A percentile compares a stretch with the other conserved stretches of the same genome.
These are phyloP conservation scores for Phataginus tetradactyla DNA, from an alignment of 2,797 vertebrate genomes.

Conservation along the genomic window DNA sequence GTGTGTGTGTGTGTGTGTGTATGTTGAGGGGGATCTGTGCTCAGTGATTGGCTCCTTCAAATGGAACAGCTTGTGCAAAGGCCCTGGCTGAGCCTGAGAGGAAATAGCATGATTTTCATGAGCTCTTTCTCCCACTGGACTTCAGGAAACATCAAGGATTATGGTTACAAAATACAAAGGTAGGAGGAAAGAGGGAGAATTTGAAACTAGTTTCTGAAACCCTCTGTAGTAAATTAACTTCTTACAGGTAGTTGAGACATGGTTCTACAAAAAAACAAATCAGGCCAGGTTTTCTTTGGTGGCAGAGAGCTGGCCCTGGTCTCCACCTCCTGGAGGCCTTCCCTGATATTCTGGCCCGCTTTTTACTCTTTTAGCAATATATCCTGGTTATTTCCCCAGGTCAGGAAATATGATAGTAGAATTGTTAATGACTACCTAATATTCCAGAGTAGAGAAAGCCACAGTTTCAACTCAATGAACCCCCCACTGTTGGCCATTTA, in stretches of 20 bases:
- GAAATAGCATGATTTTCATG: neutral
- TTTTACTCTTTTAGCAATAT: neutral
- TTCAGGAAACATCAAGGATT: slow-evolving; percentile 3
- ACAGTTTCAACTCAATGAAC: neutral
- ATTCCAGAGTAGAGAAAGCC: neutral
- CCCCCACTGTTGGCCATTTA: neutral
- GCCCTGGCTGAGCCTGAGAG: neutral
- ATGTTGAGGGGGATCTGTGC: neutral
- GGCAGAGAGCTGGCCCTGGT: neutral
- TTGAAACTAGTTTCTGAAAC: slow-evolving; percentile 22
- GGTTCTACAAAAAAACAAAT: neutral
- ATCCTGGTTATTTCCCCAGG: neutral
- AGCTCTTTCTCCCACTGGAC: neutral
- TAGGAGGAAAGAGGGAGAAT: neutral
- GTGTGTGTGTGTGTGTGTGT: neutral
- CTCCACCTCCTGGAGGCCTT: slow-evolving; percentile 1
- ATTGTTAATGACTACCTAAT: neutral
- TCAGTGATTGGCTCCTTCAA: neutral
- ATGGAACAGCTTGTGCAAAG: neutral
- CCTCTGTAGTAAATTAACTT: neutral
- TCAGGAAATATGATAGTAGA: neutral
- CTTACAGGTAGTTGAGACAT: neutral
- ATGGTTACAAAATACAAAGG: neutral
- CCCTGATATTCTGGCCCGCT: neutral
- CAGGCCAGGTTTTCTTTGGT: neutral